Base-by-base conservation (phyloP, 2,888 invertebrate genomes). In the Aporophyla nigra region DNA sequence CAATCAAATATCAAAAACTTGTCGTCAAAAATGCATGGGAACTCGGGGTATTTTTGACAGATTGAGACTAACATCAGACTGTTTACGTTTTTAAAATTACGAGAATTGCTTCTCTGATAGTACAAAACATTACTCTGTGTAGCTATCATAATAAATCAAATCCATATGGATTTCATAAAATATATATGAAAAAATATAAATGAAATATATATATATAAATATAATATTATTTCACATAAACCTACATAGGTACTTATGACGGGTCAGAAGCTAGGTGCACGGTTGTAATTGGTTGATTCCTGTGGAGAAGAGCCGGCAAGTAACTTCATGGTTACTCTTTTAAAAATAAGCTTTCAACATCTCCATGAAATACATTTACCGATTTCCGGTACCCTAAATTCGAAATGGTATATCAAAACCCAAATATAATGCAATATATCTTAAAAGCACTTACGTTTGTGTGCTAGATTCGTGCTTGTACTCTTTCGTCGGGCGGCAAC, bases 401-500 rank as follows among this genome's bases (percentile, higher is more conserved):
- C 24, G 16, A 67, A 54, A 53, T 4, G 12, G 66, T 54, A 59
- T 82, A 82, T 70, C 51, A 59, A 84, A 61, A 24, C 21, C 27
- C 2, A 73, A 53, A 72, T 85, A 51, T 72, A 70, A 76, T 68
- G 59, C 70, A 63, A 63, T 71, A 71, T 61, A 82, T 76, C 65
- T 33, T 59, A 51, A 70, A 87, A 82, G 69, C 79, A 80, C 78
- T 75, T 78, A 83, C 62, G 79, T 70, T 61, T 74, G 78, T 87
- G 88, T 73, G 80, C 88, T 87, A 87, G 67, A 80, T 86, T 85
- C 77, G 63, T 85, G 86, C 77, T 78, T 76, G 59, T 78, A 66
- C 75, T 87, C 86, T 71, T 74, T 84, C 84, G 51, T 68, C 66
- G 67, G 71, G 46, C 59, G 56, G 74, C 59, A 75, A 72, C 56